Conservation (phyloP, 2,113 vertebrate species). For the Mobula birostris region DNA sequence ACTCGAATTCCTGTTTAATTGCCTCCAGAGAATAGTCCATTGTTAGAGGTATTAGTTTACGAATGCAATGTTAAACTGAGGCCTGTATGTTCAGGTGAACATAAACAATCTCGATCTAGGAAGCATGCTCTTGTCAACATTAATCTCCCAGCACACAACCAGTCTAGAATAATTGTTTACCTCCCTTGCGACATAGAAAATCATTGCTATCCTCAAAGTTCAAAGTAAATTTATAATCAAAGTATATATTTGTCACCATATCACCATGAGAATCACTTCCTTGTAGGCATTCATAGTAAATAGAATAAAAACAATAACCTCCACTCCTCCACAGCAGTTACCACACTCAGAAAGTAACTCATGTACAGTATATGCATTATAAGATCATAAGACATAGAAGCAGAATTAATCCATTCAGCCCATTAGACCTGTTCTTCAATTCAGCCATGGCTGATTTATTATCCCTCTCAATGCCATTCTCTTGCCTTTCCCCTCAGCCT, state of each 20-base stretch:
- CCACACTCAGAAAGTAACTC: background rate
- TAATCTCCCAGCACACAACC: background rate
- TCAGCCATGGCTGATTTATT: no score
- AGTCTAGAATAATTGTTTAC: background rate
- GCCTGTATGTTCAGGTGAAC: background rate
- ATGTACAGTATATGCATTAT: background rate
- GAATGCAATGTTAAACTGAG: background rate
- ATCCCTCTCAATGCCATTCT: no score
- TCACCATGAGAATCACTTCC: no score
- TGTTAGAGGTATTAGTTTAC: background rate
- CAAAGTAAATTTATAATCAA: no score
- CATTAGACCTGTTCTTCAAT: no score
- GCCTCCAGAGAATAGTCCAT: background rate
- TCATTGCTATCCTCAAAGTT: background rate
- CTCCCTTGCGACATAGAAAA: background rate
- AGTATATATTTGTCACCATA: no score
- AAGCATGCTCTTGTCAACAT: background rate
- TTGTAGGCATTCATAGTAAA: no score
- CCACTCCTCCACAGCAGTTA: background rate
- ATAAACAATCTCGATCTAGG: background rate
- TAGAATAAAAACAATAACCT: no score
- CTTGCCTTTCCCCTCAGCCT: no score
- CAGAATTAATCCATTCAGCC: no score
- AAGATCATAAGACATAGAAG: no score
- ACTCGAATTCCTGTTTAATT: no score